Evolutionary conservation across 2,888 invertebrate species (phyloP).

Genomic region (Phengaris alcon): DNA sequence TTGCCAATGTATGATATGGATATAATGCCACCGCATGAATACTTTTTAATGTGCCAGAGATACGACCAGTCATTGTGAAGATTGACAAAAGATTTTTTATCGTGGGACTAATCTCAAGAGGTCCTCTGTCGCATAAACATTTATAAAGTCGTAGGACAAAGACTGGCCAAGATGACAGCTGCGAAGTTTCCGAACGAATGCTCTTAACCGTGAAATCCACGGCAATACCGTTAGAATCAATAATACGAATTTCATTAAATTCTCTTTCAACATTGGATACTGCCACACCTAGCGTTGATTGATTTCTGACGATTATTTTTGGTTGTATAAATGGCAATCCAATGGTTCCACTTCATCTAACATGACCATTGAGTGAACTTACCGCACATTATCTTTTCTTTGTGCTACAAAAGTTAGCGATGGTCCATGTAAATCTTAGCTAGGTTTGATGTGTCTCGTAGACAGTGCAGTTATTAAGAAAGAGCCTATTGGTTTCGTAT

Average conservation of each 20-base stretch:
- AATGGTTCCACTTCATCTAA: slow-evolving; percentile 27
- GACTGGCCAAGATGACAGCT: slow-evolving; percentile 73
- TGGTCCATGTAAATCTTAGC: not conserved
- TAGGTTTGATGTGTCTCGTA: not conserved
- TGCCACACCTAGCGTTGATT: slow-evolving; percentile 64
- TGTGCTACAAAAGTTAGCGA: not conserved
- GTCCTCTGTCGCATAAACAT: slow-evolving; percentile 72
- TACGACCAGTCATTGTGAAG: slow-evolving; percentile 73
- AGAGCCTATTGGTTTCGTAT: no score
- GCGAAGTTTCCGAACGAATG: slow-evolving; percentile 59
- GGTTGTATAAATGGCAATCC: slow-evolving; percentile 22
- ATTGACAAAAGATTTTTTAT: slow-evolving; percentile 65
- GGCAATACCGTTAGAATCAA: slow-evolving; percentile 67
- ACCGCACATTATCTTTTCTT: slow-evolving; percentile 20
- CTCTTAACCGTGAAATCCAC: slow-evolving; percentile 67
- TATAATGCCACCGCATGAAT: slow-evolving; percentile 76
- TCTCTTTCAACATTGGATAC: slow-evolving; percentile 52
- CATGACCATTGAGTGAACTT: slow-evolving; percentile 10
- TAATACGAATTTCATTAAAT: slow-evolving; percentile 67
- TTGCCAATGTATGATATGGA: slow-evolving; percentile 53
- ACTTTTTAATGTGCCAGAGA: slow-evolving; percentile 78
- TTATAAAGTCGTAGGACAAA: slow-evolving; percentile 78
- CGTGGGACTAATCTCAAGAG: slow-evolving; percentile 69
- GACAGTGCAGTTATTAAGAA: not conserved
- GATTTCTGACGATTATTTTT: slow-evolving; percentile 27